Conservation (phyloP, 2,113 vertebrate genomes). For the Cryptotis parvus region DNA sequence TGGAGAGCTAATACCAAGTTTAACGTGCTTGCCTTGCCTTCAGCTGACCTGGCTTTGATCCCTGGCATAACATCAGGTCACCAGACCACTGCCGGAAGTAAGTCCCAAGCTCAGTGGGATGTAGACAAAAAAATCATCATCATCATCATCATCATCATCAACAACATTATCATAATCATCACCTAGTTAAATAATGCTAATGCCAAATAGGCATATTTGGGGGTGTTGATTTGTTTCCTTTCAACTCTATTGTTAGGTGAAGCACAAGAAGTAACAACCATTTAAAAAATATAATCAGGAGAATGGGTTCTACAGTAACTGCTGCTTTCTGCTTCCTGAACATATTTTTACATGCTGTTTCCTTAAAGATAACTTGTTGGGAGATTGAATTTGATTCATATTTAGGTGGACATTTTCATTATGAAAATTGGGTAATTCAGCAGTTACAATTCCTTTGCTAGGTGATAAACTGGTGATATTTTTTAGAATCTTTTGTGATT, state of each 20-base stretch:
- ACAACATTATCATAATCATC: neutral
- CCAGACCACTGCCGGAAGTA: too few relatives aligned
- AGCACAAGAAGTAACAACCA: constrained; percentile 68
- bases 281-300: constrained; percentile 53
- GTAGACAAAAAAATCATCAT: too few relatives aligned
- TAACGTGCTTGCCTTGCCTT: too few relatives aligned
- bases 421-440: constrained; percentile 61
- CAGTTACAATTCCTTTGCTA: constrained; percentile 24
- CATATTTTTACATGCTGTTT: neutral
- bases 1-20: too few relatives aligned
- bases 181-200: too few relatives aligned
- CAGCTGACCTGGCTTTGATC: too few relatives aligned
- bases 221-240: neutral
- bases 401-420: constrained; percentile 35
- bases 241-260: constrained; percentile 49
- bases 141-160: neutral
- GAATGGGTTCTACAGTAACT: too few relatives aligned
- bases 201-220: neutral
- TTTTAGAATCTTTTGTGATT: constrained; percentile 41
- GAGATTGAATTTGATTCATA: constrained; percentile 35
- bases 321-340: constrained; percentile 53
- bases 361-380: neutral
- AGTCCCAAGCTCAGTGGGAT: too few relatives aligned
- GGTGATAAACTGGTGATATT: constrained; percentile 38
- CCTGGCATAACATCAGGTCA: too few relatives aligned